A percentile compares a stretch with the other conserved stretches of the same genome.
Conservation (phyloP, 2,113 vertebrate species). For the Capricornis sumatraensis region DNA sequence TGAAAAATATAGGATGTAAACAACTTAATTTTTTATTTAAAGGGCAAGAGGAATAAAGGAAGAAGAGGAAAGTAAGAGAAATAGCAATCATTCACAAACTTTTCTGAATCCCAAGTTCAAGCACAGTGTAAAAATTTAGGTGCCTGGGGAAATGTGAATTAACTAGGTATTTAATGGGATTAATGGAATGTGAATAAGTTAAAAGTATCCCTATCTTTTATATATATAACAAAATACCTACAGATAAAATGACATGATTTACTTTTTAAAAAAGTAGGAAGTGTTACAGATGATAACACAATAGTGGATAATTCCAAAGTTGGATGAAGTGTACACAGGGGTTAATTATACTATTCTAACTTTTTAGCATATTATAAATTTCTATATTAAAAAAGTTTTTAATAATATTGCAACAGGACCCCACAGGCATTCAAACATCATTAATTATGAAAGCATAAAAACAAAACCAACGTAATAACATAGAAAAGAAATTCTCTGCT, state of each 20-base stretch:
- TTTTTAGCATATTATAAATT: neutral
- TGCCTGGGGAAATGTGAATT: neutral
- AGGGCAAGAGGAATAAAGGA: neutral
- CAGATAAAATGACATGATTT: neutral
- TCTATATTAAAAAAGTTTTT: neutral
- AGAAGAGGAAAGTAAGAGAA: neutral
- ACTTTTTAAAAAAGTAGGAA: neutral
- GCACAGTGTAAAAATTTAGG: neutral
- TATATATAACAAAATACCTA: neutral
- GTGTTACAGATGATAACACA: neutral
- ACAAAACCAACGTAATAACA: neutral
- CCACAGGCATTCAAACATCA: neutral
- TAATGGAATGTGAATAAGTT: neutral
- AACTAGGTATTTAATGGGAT: neutral
- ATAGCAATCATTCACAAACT: neutral
- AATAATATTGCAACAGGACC: neutral
- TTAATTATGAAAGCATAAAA: neutral
- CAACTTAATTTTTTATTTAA: neutral
- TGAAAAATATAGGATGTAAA: neutral
- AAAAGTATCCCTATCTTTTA: neutral
- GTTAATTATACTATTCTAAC: neutral
- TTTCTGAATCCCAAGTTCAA: neutral
- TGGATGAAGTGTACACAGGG: neutral
- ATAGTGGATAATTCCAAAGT: neutral
- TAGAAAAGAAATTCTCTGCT: neutral